A percentile compares a stretch with the other conserved stretches of the same genome.
Conservation (phyloP, 2,113 vertebrate genomes). For the Fulmarus glacialis region DNA sequence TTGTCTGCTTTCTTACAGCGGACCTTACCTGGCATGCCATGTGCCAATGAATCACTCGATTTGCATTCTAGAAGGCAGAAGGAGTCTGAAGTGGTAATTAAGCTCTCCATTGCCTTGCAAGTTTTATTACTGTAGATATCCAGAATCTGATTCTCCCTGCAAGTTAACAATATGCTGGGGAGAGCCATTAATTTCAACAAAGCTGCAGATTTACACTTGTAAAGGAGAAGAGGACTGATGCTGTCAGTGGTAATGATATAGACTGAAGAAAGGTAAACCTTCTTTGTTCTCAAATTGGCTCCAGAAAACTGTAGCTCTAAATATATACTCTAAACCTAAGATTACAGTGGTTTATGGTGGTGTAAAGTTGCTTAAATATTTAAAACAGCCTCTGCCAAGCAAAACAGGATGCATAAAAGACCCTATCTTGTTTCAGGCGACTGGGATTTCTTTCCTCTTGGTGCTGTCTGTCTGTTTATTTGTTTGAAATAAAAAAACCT, state of each 20-base stretch:
- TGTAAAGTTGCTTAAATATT: constrained; percentile 2
- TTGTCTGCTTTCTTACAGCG: background rate
- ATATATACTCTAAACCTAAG: background rate
- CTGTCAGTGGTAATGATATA: background rate
- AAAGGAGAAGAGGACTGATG: background rate
- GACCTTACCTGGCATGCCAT: background rate
- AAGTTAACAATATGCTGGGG: background rate
- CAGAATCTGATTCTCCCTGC: background rate
- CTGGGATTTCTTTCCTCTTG: background rate
- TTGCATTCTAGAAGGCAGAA: background rate
- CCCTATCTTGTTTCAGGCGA: background rate
- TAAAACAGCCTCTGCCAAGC: background rate
- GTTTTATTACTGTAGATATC: constrained; percentile 22
- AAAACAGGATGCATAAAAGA: background rate
- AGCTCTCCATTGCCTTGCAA: background rate
- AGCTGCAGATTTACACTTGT: constrained; percentile 21
- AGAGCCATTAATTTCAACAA: background rate
- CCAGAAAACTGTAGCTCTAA: background rate
- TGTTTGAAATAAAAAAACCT: background rate
- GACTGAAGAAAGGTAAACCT: background rate
- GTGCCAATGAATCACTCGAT: background rate
- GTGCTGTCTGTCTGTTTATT: background rate
- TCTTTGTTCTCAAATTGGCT: background rate
- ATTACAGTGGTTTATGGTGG: background rate
- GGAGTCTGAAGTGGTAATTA: constrained; percentile 38